Evolutionary conservation across 1,140 invertebrate genomes (phyloP), one percentile per base, ranked within the genome.

Genomic region (Heliconius nattereri): DNA sequence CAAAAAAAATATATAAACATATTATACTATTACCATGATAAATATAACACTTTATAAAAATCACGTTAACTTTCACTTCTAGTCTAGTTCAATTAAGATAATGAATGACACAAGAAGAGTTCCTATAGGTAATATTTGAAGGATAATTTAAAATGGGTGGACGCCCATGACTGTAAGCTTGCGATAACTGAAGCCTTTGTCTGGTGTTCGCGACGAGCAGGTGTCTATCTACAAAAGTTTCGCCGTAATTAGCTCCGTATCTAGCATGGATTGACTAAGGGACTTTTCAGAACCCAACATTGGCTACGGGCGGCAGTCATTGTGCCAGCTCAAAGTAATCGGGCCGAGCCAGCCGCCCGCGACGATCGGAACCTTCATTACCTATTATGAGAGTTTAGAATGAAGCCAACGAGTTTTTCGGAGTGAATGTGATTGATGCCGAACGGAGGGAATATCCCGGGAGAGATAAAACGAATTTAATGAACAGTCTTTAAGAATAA

Each of bases 401-500:
- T 94, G 92, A 94, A 94, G 90, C 92, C 91, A 93, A 93, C 91
- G 90, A 94, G 93, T 93, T 93, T 93, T 93, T 94, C 91, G 88
- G 88, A 94, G 90, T 93, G 89, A 92, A 94, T 94, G 91, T 94
- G 93, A 94, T 94, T 94, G 92, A 94, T 94, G 90, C 91, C 87
- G 85, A 91, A 86, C 87, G 87, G 88, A 93, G 91, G 91, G 92
- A 93, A 93, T 92, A 94, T 93, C 93, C 90, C 88, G 89, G 85
- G 91, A 93, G 91, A 94, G 92, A 94, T 94, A 93, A 94, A 93
- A 93, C 91, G 92, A 94, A 93, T 94, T 93, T 94, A 93, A 94
- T 94, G 92, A 94, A 94, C 90, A 93, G 89, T 93, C 91, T 93
- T 94, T 93, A 93, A 92, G 93, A 94, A 94, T 93, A 94, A 94